Evolutionary conservation across 53 echinoderm and acorn worm species (phyloP).

Genomic region (Mesocentrotus franciscanus): DNA sequence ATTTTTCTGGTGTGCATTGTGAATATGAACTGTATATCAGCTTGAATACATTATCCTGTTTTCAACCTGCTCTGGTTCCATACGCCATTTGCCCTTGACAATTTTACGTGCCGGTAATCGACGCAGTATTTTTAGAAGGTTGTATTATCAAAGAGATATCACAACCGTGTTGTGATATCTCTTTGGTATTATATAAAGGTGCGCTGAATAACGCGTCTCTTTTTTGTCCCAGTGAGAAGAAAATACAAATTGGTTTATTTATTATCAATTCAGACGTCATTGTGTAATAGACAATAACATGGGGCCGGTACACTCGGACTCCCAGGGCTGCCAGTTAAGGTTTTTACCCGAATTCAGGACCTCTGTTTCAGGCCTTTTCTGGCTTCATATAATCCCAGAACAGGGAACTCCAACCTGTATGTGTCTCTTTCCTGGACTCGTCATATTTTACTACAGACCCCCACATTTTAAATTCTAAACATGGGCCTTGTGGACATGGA

Average conservation of each 20-base stretch:
- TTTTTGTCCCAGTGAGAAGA: neutral
- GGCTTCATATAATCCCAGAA: too few relatives aligned
- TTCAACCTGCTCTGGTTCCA: neutral
- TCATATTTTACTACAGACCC: neutral
- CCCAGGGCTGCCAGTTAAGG: too few relatives aligned
- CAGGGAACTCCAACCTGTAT: too few relatives aligned
- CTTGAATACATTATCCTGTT: slow-evolving; percentile 16
- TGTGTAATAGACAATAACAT: too few relatives aligned
- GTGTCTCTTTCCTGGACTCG: too few relatives aligned
- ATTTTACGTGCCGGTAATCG: neutral
- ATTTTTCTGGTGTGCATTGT: neutral
- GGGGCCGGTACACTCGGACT: too few relatives aligned
- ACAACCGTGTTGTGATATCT: too few relatives aligned
- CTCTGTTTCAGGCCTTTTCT: too few relatives aligned
- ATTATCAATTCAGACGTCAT: neutral
- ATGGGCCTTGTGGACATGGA: neutral
- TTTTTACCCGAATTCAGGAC: too few relatives aligned
- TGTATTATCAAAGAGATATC: too few relatives aligned
- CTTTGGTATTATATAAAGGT: neutral
- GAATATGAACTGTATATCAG: neutral
- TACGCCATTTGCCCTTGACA: neutral
- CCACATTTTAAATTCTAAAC: neutral
- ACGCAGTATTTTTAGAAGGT: neutral
- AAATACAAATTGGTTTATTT: neutral
- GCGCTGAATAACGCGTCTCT: neutral